Conservation (phyloP, 2,797 vertebrate genomes). For the Microctenopoma lineatum region DNA sequence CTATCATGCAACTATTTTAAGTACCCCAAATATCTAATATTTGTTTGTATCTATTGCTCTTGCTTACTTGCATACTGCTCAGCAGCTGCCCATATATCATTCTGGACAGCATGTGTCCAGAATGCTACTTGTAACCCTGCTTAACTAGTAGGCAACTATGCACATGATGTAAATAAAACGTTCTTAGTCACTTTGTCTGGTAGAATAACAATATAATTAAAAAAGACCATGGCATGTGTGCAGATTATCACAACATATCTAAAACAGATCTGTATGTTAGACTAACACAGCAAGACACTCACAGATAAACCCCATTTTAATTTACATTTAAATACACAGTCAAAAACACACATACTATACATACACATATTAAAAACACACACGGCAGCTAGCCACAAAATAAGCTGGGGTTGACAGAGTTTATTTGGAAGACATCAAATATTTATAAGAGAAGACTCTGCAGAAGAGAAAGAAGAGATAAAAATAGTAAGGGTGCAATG, state of each 20-base stretch:
- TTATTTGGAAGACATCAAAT: constrained; percentile 80
- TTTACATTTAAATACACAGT: constrained; percentile 27
- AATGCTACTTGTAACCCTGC: background rate
- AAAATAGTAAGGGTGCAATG: constrained; percentile 53
- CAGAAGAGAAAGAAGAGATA: constrained; percentile 58
- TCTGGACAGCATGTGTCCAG: background rate
- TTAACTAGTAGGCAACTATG: background rate
- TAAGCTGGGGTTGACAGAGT: constrained; percentile 72
- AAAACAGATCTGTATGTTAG: background rate
- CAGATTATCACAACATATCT: constrained; percentile 24
- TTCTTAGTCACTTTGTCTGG: constrained; percentile 26
- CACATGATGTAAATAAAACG: constrained; percentile 19
- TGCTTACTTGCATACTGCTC: background rate
- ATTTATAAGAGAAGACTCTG: constrained; percentile 77
- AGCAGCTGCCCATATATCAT: background rate
- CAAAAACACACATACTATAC: constrained; percentile 9
- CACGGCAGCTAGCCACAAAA: constrained; percentile 56
- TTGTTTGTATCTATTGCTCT: constrained; percentile 16
- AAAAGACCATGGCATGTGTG: constrained; percentile 10
- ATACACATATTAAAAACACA: constrained; percentile 54
- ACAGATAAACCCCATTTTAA: background rate
- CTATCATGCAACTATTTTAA: constrained; percentile 8
- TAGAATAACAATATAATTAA: constrained; percentile 14
- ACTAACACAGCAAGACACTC: constrained; percentile 27
- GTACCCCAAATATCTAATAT: background rate